Evolutionary conservation across 2,888 invertebrate species (phyloP).

Genomic region (Microdon myrmicae): DNA sequence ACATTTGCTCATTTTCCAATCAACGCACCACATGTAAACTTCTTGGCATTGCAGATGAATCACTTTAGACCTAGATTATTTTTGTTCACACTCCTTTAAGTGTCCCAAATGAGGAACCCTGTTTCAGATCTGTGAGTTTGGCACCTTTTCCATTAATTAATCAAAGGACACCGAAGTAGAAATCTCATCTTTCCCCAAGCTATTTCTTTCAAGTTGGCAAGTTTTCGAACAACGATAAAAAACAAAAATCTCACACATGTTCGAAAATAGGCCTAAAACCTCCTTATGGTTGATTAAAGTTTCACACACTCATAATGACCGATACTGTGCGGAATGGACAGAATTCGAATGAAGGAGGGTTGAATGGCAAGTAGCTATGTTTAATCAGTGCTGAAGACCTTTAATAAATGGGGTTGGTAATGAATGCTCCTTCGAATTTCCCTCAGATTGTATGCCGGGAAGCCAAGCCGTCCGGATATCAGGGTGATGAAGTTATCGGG

Average conservation of each 20-base stretch:
- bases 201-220: too few species aligned
- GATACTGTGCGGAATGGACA: not conserved
- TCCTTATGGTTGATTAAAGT: constrained; percentile 51
- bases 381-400: constrained; percentile 41
- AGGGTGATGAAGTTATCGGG: constrained; percentile 50
- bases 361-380: constrained; percentile 17
- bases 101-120: not conserved
- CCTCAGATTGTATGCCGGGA: constrained; percentile 20
- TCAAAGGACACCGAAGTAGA: constrained; percentile 31
- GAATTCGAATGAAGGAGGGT: constrained; percentile 8
- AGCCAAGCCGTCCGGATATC: constrained; percentile 10
- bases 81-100: constrained; percentile 3
- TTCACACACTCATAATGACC: constrained; percentile 47
- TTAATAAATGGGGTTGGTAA: constrained; percentile 49
- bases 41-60: too few species aligned
- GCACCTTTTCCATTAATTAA: constrained; percentile 42
- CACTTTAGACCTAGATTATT: too few species aligned
- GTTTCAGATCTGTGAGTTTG: constrained; percentile 16
- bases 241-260: constrained; percentile 30
- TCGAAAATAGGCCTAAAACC: constrained; percentile 41
- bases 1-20: too few species aligned
- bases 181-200: not conserved
- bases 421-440: constrained; percentile 38
- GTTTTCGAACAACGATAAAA: too few species aligned
- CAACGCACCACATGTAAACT: too few species aligned